Evolutionary conservation across 2,888 invertebrate species (phyloP).

Genomic region (Carabus problematicus): DNA sequence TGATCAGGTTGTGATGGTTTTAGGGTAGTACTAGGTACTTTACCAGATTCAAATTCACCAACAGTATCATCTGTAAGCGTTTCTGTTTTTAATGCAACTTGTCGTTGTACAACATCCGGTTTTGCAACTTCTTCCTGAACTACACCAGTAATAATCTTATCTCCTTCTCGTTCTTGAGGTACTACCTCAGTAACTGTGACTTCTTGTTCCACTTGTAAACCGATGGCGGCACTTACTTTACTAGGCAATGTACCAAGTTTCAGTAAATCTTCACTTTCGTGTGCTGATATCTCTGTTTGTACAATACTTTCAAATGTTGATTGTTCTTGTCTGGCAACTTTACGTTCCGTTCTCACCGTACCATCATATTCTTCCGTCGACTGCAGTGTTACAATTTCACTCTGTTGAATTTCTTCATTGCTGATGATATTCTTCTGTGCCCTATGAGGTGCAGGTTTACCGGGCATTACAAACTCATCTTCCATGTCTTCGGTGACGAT

Average conservation of each 20-base stretch:
- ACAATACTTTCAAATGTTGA: conserved; percentile 58
- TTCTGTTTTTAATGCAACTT: conserved; percentile 58
- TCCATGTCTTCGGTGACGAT: conserved; percentile 56
- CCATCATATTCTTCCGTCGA: conserved; percentile 51
- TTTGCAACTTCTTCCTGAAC: conserved; percentile 58
- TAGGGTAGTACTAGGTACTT: conserved; percentile 46
- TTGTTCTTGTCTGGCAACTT: conserved; percentile 55
- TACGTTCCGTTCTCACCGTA: conserved; percentile 49
- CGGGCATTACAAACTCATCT: conserved; percentile 47
- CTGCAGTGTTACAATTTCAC: conserved; percentile 47
- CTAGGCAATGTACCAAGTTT: conserved; percentile 44
- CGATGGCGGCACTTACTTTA: conserved; percentile 35
- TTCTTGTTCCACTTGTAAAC: conserved; percentile 49
- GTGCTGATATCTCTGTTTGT: conserved; percentile 50
- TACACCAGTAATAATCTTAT: conserved; percentile 55
- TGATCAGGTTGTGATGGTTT: conserved; percentile 49
- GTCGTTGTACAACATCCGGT: conserved; percentile 53
- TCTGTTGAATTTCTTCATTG: conserved; percentile 49
- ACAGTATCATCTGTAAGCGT: conserved; percentile 51
- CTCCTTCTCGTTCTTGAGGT: conserved; percentile 51
- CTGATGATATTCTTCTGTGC: conserved; percentile 47
- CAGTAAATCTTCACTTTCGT: conserved; percentile 53
- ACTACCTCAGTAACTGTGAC: conserved; percentile 57
- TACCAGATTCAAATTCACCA: conserved; percentile 49
- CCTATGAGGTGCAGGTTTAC: conserved; percentile 45